Evolutionary conservation across 2,113 vertebrate species (phyloP).

Genomic region (Apaloderma vittatum): DNA sequence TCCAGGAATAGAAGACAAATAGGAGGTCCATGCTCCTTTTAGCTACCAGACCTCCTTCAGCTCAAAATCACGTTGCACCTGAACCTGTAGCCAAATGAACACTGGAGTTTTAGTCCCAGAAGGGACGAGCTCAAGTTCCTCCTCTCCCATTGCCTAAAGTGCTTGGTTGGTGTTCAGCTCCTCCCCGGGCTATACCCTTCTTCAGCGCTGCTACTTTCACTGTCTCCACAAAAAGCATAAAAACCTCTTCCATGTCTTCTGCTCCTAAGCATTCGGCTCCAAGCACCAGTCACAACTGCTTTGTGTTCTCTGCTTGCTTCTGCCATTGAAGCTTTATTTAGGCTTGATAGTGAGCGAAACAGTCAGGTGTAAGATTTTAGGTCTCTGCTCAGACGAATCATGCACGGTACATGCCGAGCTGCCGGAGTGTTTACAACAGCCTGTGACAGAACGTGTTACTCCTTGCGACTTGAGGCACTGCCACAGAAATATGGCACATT

Average conservation of each 20-base stretch:
- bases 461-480: conserved; percentile 21
- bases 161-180: background rate
- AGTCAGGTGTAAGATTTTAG: conserved; percentile 74
- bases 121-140: background rate
- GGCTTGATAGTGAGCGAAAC: conserved; percentile 66
- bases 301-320: conserved; percentile 48
- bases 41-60: background rate
- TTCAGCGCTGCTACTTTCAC: background rate
- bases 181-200: background rate
- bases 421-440: conserved; percentile 56
- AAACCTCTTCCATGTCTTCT: background rate
- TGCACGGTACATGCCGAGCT: background rate
- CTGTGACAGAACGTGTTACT: conserved; percentile 59
- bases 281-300: conserved; percentile 57
- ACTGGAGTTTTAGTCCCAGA: background rate
- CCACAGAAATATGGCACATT: conserved; percentile 59
- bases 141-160: background rate
- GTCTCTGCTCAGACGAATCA: conserved; percentile 39
- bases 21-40: background rate
- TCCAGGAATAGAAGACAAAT: background rate
- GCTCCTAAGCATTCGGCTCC: background rate
- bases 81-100: background rate
- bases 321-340: conserved; percentile 61
- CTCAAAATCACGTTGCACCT: background rate
- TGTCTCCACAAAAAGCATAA: background rate